Conservation (phyloP, 2,797 vertebrate species). For the Protosalanx chinensis region DNA sequence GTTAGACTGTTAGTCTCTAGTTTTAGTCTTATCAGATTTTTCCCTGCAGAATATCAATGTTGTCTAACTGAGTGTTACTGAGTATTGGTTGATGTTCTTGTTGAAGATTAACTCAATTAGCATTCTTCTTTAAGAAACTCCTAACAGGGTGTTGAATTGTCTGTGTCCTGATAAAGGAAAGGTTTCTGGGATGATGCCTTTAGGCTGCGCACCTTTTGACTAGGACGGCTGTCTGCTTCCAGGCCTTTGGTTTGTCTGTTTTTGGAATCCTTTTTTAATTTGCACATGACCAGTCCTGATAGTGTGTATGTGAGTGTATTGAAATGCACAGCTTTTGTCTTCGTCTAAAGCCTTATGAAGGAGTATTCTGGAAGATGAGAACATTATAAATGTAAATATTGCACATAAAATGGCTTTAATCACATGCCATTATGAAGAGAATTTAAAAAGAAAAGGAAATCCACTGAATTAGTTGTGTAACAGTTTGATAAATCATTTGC, state of each 20-base stretch:
- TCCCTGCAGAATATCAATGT: too few relatives aligned
- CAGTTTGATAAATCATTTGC: conserved; percentile 65
- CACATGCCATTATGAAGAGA: conserved; percentile 23
- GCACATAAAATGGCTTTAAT: conserved; percentile 32
- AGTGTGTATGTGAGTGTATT: conserved; percentile 24
- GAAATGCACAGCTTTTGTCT: conserved; percentile 10
- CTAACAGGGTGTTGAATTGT: too few relatives aligned
- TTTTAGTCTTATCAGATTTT: too few relatives aligned
- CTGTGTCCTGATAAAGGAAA: neutral
- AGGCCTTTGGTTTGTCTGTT: neutral
- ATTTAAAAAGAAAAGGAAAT: conserved; percentile 4
- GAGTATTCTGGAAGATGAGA: neutral
- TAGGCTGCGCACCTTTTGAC: neutral
- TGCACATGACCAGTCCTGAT: conserved; percentile 1
- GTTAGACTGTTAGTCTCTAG: too few relatives aligned
- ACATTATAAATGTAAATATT: conserved; percentile 51
- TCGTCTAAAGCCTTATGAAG: neutral
- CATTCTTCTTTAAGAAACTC: too few relatives aligned
- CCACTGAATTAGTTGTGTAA: conserved; percentile 54
- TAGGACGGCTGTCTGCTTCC: neutral
- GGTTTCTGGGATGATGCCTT: neutral
- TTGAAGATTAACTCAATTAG: too few relatives aligned
- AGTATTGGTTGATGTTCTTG: too few relatives aligned
- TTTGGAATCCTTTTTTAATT: neutral
- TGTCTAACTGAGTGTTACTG: too few relatives aligned